A percentile compares a stretch with the other conserved stretches of the same genome.
phyloP scores from a whole-genome alignment of 2,797 vertebrate genomes.

The Spinus pinus region DNA sequence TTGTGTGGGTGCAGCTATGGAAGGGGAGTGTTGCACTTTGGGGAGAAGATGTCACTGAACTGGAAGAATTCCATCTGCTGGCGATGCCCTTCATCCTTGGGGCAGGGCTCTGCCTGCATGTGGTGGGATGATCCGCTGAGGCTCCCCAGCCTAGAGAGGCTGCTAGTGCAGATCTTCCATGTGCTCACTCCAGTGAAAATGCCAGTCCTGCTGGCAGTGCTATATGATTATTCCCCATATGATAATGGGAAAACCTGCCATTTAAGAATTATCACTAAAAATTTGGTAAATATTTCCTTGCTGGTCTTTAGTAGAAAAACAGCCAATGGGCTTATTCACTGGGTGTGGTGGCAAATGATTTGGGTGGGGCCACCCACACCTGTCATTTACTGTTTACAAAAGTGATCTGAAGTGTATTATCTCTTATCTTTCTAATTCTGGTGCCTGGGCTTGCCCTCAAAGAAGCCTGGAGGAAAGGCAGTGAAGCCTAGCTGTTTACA shows the following conservation, averaged over 20 bases:
- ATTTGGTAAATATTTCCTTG: background rate
- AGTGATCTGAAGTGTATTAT: background rate
- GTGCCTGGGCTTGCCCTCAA: background rate
- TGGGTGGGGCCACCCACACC: background rate
- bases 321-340: background rate
- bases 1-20: background rate
- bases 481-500: background rate
- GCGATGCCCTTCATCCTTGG: rapidly evolving
- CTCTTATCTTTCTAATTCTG: background rate
- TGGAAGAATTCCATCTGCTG: slow-evolving; percentile 38
- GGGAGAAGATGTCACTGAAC: background rate
- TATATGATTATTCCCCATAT: background rate
- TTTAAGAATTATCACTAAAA: background rate
- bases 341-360: background rate
- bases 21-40: background rate
- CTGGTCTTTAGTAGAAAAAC: background rate
- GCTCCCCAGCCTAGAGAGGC: rapidly evolving
- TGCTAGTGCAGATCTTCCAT: background rate
- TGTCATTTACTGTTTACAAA: background rate
- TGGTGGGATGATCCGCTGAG: background rate
- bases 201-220: background rate
- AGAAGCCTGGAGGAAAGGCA: background rate
- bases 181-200: background rate
- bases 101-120: background rate
- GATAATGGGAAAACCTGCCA: background rate